Evolutionary conservation across 2,113 vertebrate species (phyloP).

Genomic region (Polypterus senegalus): DNA sequence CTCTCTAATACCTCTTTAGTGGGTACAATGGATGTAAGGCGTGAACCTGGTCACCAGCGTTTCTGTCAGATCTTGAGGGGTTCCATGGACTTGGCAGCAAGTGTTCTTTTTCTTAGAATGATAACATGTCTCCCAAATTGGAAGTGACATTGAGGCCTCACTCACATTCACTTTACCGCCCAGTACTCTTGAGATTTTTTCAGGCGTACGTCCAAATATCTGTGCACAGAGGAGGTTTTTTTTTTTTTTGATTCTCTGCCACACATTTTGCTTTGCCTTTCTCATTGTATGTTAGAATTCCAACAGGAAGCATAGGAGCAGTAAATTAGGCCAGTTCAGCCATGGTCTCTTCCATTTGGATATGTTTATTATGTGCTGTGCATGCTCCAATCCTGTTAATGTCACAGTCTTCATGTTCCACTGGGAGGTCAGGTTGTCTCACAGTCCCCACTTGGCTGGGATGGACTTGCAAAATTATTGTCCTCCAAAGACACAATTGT

Average conservation of each 20-base stretch:
- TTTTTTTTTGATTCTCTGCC: constrained; percentile 26
- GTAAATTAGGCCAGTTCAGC: constrained; percentile 42
- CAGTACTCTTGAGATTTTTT: constrained; percentile 13
- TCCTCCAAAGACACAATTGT: too few species aligned
- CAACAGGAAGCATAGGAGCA: constrained; percentile 29
- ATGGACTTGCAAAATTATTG: too few species aligned
- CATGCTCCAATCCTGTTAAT: constrained; percentile 9
- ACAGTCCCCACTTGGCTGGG: too few species aligned
- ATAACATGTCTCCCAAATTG: too few species aligned
- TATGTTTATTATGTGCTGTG: constrained; percentile 38
- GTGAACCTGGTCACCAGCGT: too few species aligned
- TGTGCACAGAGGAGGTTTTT: constrained; percentile 23
- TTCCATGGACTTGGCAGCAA: too few species aligned
- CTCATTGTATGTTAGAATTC: constrained; percentile 21
- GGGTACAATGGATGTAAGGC: too few species aligned
- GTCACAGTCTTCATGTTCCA: neutral
- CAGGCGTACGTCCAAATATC: constrained; percentile 19
- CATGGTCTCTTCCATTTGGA: constrained; percentile 29
- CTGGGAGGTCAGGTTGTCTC: neutral
- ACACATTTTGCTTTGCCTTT: constrained; percentile 20
- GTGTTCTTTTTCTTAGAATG: too few species aligned
- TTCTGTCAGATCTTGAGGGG: too few species aligned
- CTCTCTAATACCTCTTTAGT: too few species aligned
- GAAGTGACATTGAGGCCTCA: too few species aligned
- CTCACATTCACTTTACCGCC: too few species aligned